These are phyloP conservation scores for Acrocephalus scirpaceus DNA, from an alignment of 2,797 vertebrate genomes.

Conservation along the genomic window DNA sequence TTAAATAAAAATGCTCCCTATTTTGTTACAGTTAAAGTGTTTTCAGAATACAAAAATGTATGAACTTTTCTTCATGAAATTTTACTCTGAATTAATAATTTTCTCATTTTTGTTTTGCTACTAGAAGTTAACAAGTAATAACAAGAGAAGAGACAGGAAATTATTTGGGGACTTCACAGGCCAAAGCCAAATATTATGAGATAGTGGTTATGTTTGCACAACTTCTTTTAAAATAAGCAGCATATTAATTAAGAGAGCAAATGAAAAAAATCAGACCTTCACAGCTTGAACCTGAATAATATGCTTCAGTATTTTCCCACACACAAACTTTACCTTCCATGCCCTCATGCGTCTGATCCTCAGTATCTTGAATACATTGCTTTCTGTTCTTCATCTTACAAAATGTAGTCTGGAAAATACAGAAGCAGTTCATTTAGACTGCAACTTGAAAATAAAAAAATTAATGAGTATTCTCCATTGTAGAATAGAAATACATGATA, in stretches of 20 bases:
- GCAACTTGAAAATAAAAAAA: not conserved
- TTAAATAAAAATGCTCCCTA: not conserved
- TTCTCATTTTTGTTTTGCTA: not conserved
- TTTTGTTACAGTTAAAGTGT: not conserved
- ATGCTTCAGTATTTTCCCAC: not conserved
- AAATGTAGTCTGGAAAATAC: constrained; percentile 40
- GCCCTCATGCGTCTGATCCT: constrained; percentile 69
- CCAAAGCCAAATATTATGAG: not conserved
- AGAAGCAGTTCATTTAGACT: not conserved
- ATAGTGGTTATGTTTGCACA: not conserved
- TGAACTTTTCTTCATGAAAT: not conserved
- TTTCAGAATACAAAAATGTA: not conserved
- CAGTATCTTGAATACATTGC: constrained; percentile 53
- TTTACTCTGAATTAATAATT: not conserved
- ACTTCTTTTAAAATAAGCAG: not conserved
- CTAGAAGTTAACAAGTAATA: not conserved
- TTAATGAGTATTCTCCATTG: not conserved
- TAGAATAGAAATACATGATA: not conserved
- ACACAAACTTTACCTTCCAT: constrained; percentile 71
- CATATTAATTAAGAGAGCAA: not conserved
- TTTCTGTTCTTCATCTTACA: constrained; percentile 77
- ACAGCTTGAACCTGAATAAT: not conserved
- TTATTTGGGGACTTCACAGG: not conserved
- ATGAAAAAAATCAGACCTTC: not conserved
- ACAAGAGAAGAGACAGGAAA: not conserved